phyloP scores from a whole-genome alignment of 2,113 vertebrate genomes.

The Camelus dromedarius region DNA sequence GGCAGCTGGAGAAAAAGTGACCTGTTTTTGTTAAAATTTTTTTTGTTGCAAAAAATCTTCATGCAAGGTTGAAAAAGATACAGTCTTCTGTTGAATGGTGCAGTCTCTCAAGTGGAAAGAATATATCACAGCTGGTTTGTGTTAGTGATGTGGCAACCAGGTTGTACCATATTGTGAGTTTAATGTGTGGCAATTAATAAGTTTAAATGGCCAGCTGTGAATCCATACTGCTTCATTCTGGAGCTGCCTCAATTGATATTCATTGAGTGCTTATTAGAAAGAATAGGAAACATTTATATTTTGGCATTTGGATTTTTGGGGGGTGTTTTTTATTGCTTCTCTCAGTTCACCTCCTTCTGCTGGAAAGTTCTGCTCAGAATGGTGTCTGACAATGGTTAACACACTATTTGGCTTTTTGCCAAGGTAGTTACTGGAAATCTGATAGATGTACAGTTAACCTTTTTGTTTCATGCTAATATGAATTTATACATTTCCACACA shows the following conservation, averaged over 20 bases:
- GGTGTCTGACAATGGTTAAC: neutral
- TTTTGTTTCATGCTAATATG: neutral
- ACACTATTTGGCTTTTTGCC: neutral
- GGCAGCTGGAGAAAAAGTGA: neutral
- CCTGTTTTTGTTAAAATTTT: neutral
- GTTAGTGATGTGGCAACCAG: neutral
- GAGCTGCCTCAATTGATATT: neutral
- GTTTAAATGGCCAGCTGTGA: neutral
- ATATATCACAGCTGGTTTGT: neutral
- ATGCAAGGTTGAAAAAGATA: neutral
- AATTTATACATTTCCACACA: neutral
- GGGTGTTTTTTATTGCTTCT: neutral
- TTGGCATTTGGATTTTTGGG: neutral
- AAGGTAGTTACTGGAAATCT: neutral
- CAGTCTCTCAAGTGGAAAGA: neutral
- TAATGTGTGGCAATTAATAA: neutral
- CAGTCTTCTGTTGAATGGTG: neutral
- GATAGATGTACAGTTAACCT: neutral
- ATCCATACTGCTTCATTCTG: neutral
- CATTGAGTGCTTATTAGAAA: neutral
- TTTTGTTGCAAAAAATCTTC: conserved; percentile 3
- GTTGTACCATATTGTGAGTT: neutral
- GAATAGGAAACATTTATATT: neutral
- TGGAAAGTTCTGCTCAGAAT: conserved; percentile 20
- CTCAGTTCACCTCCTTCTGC: neutral